phyloP scores from a whole-genome alignment of 2,113 vertebrate species.

The Regulus satrapa region DNA sequence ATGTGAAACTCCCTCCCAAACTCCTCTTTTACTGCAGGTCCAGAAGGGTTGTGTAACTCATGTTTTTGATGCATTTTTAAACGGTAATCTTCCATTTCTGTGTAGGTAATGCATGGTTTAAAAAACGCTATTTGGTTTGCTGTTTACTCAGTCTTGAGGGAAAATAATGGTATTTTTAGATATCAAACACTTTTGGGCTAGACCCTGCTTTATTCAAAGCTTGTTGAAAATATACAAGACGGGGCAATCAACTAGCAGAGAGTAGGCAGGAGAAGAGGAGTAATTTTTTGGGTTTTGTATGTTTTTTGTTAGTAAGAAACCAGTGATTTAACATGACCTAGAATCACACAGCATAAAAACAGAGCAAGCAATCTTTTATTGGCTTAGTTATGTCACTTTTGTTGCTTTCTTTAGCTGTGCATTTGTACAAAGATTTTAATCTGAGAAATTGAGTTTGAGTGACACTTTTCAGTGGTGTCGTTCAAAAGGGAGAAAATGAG shows the following conservation, averaged over 20 bases:
- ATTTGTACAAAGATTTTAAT: not conserved
- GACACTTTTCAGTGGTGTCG: not conserved
- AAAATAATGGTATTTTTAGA: not conserved
- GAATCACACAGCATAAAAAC: not conserved
- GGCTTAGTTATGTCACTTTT: not conserved
- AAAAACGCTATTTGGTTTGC: not conserved
- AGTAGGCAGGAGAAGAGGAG: not conserved
- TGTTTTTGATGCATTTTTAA: not conserved
- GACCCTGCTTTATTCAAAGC: not conserved
- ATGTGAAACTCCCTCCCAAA: not conserved
- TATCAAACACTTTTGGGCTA: not conserved
- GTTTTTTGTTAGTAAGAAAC: not conserved
- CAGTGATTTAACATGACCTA: not conserved
- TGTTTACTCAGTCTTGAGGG: not conserved
- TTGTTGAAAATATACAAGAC: not conserved
- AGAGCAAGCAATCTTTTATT: not conserved
- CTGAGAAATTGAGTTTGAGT: not conserved
- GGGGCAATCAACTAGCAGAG: not conserved
- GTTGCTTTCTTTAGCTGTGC: not conserved
- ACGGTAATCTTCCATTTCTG: not conserved
- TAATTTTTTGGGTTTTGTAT: not conserved
- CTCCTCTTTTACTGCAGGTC: not conserved
- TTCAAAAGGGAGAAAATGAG: not conserved
- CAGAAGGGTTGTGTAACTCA: rapidly evolving
- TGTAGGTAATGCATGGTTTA: not conserved